Evolutionary conservation across 2,888 invertebrate species (phyloP).

Genomic region (Calameuta filiformis): DNA sequence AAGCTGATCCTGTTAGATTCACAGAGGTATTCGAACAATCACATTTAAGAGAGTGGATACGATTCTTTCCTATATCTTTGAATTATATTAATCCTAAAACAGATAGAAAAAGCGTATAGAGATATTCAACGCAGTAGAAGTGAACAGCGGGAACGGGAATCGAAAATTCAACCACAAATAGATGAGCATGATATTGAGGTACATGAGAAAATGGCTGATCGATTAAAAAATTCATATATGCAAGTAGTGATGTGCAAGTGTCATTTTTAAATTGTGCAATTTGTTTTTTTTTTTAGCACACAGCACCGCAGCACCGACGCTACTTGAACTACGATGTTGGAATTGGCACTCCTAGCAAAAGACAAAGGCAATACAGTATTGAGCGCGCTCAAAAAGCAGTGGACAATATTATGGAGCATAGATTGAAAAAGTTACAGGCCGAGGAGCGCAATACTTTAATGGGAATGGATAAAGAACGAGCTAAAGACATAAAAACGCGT

Average conservation of each 20-base stretch:
- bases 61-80: constrained; percentile 17
- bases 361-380: constrained; percentile 82
- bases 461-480: constrained; percentile 47
- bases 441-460: constrained; percentile 58
- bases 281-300: constrained; percentile 70
- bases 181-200: constrained; percentile 76
- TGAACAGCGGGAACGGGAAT: constrained; percentile 64
- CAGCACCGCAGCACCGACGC: constrained; percentile 89
- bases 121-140: constrained; percentile 48
- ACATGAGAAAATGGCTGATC: constrained; percentile 23
- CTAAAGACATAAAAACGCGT: constrained; percentile 59
- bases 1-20: constrained; percentile 81
- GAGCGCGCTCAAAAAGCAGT: constrained; percentile 77
- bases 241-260: neutral
- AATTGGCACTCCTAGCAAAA: constrained; percentile 80
- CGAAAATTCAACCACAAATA: constrained; percentile 65
- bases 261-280: constrained; percentile 15
- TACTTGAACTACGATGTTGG: constrained; percentile 84
- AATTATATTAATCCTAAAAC: constrained; percentile 31
- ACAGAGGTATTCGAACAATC: constrained; percentile 68
- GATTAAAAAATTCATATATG: neutral
- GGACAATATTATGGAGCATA: constrained; percentile 75
- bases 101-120: constrained; percentile 81
- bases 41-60: constrained; percentile 6
- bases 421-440: constrained; percentile 71